Conservation (phyloP, 2,888 invertebrate genomes). For the Cetonia aurata region DNA sequence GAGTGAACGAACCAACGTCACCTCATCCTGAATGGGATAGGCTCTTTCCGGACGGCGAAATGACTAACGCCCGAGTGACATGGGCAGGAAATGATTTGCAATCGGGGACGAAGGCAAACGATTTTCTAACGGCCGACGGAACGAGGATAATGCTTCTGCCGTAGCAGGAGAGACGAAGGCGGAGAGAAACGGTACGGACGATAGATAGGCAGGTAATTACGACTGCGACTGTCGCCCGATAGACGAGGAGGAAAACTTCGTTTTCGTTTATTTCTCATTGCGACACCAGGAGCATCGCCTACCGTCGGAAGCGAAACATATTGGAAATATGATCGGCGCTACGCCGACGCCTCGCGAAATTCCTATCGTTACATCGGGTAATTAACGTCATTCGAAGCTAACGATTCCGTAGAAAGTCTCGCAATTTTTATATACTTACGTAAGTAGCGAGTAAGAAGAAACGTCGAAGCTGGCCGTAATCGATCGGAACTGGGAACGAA, state of each 20-base stretch:
- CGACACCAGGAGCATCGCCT: too few species aligned
- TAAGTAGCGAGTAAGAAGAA: too few species aligned
- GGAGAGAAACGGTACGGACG: neutral
- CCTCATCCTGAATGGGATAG: slow-evolving; percentile 16
- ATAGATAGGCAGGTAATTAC: slow-evolving; percentile 5
- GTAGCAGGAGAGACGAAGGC: too few species aligned
- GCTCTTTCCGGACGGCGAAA: slow-evolving; percentile 11
- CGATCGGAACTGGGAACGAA: too few species aligned
- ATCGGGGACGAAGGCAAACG: slow-evolving; percentile 17
- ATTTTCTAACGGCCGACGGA: slow-evolving; percentile 9
- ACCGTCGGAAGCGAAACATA: too few species aligned
- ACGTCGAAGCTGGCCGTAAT: too few species aligned
- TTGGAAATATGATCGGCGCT: too few species aligned
- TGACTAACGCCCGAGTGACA: slow-evolving; percentile 3
- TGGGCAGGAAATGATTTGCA: slow-evolving; percentile 28
- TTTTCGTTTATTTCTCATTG: neutral
- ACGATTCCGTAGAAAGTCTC: too few species aligned
- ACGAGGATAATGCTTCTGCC: neutral
- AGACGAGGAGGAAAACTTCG: neutral
- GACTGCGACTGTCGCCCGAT: neutral
- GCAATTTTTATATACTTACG: too few species aligned
- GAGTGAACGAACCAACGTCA: neutral
- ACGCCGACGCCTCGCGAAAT: too few species aligned
- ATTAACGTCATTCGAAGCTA: too few species aligned
- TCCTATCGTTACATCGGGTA: too few species aligned